Evolutionary conservation across 2,113 vertebrate species (phyloP), one percentile per base, ranked within the genome.

Genomic region (Apodemus sylvaticus): DNA sequence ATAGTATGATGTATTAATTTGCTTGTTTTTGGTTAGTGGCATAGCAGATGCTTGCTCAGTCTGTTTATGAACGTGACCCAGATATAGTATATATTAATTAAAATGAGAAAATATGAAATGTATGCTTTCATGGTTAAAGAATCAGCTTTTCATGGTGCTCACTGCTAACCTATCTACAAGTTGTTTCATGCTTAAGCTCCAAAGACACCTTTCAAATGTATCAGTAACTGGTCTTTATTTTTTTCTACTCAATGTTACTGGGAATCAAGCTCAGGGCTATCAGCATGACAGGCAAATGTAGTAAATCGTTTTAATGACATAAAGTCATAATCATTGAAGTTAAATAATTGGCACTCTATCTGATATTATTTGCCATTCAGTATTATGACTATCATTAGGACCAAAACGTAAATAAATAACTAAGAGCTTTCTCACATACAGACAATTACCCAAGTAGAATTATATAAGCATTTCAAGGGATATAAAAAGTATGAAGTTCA

Each of bases 301-400:
- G 11, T 34, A 45, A 76, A 31, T 90, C 16, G 36, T 48, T 92
- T 79, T 60, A 68, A 87, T 64, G 26, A 70, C 48, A 86, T 48
- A 91, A 92, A 90, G 51, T 85, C 22, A 8, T 58, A 70, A 70
- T 70, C 24, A 88, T 29, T 93, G 68, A 90, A 94, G 76, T 11
- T 87, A 95, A 90, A 96, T 29, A 93, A 45, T 5, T 78, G 17
- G 62, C 9, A 29, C 45, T 22, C 91, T 53, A 77, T 51, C 13
- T 81, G 31, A 42, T 58, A 62, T 17, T 73, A 39, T 34, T 51
- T 88, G 34, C 20, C 42, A 86, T 39, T 53, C 55, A 85, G 62
- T n/a, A 77, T 62, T 42, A 64, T 45, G 2, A 55, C 91, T 83
- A 42, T 55, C 89, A 24, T 42, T 92, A 86, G 22, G 8, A 62